Evolutionary conservation across 2,113 vertebrate genomes (phyloP).

Genomic region (Sinocyclocheilus maitianheensis): DNA sequence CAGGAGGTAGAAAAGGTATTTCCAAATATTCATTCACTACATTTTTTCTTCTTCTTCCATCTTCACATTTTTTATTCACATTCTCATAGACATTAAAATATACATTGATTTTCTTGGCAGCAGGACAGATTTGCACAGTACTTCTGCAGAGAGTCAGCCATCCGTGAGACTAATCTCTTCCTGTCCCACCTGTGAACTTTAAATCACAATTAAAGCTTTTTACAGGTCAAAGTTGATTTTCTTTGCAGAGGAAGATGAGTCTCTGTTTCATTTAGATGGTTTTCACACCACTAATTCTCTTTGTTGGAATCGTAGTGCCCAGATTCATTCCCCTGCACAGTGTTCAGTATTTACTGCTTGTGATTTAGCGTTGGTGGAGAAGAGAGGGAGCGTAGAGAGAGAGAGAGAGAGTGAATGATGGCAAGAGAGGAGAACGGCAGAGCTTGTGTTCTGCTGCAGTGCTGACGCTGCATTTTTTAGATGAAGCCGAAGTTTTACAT

Average conservation of each 20-base stretch:
- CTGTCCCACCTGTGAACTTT: constrained; percentile 18
- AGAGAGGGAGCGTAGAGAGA: neutral
- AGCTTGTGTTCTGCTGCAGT: constrained; percentile 40
- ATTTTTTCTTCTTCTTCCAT: neutral
- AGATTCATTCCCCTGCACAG: neutral
- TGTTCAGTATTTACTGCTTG: constrained; percentile 30
- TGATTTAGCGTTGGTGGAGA: constrained; percentile 9
- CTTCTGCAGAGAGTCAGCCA: neutral
- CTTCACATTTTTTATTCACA: neutral
- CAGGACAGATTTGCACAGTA: neutral
- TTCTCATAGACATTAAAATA: neutral
- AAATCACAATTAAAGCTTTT: constrained; percentile 30
- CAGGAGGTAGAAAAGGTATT: constrained; percentile 96
- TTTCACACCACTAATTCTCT: neutral
- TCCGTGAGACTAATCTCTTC: constrained; percentile 5
- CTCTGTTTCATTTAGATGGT: neutral
- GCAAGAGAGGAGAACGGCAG: constrained; percentile 2
- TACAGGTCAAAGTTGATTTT: constrained; percentile 10
- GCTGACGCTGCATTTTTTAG: constrained; percentile 38
- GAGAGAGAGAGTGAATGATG: constrained; percentile 24
- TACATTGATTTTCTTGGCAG: neutral
- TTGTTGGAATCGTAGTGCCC: neutral
- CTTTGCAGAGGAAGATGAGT: neutral
- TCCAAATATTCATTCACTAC: neutral
- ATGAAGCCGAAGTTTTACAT: constrained; percentile 35